Percentiles rank a stretch among this genome's conserved stretches.
phyloP scores from a whole-genome alignment of 1,140 invertebrate genomes.

The Aphelenchoides besseyi region DNA sequence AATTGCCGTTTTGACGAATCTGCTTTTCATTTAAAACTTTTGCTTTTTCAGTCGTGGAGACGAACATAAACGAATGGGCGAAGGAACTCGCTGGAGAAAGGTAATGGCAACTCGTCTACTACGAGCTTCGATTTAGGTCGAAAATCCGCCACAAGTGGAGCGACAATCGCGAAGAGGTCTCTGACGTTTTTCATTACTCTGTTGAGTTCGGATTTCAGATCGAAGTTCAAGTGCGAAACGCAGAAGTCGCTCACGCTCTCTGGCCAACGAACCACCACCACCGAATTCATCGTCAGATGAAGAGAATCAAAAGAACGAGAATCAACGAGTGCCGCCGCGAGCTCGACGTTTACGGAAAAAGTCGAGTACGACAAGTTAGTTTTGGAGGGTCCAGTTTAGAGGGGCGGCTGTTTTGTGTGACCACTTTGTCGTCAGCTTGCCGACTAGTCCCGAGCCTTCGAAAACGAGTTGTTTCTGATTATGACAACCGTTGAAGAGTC shows the following conservation, averaged over 20 bases:
- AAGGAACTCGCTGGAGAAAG: no score
- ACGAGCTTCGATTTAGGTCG: not conserved
- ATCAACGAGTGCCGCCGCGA: constrained; percentile 10
- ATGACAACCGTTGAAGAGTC: not conserved
- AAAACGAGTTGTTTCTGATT: not conserved
- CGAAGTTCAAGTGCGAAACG: constrained; percentile 16
- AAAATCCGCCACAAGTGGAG: not conserved
- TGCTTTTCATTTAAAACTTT: not conserved
- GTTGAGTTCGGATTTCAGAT: constrained; percentile 1
- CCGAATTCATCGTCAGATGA: constrained; percentile 10
- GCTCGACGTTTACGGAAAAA: not conserved
- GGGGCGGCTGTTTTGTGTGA: not conserved
- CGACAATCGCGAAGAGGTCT: not conserved
- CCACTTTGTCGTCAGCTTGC: no score
- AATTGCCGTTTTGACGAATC: no score
- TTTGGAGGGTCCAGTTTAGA: not conserved
- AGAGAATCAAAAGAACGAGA: not conserved
- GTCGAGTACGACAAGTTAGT: not conserved
- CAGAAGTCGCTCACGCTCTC: not conserved
- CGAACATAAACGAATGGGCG: constrained; percentile 14
- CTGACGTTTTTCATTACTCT: constrained; percentile 7
- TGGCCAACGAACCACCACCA: constrained; percentile 20
- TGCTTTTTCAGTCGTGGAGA: constrained; percentile 10
- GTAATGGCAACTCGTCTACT: not conserved
- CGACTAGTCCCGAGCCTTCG: no score